A percentile compares a stretch with the other conserved stretches of the same genome.
Conservation (phyloP, 1,140 invertebrate species). For the Ridgeia piscesae region DNA sequence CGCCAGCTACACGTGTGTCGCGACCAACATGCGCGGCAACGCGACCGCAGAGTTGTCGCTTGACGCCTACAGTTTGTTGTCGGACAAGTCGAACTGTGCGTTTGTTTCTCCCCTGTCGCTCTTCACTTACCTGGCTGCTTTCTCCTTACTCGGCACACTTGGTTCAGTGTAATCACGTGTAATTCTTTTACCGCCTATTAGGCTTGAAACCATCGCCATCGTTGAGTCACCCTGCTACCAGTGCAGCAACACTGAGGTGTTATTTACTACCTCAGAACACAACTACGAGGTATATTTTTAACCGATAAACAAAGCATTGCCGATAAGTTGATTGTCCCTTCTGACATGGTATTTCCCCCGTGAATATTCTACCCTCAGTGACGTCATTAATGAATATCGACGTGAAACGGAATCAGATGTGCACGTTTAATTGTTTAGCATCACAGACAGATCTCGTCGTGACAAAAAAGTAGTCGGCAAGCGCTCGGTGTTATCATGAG, state of each 20-base stretch:
- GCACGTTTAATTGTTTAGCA: not conserved
- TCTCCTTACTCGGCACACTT: not conserved
- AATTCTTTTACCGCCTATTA: no score
- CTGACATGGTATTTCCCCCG: not conserved
- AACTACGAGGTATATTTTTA: not conserved
- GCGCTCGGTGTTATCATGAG: not conserved
- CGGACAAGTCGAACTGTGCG: not conserved
- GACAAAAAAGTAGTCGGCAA: not conserved
- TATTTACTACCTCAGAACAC: not conserved
- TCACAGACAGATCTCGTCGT: not conserved
- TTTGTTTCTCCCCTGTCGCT: not conserved
- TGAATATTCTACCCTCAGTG: not conserved
- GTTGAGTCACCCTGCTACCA: no score
- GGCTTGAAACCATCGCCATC: no score
- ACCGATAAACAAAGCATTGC: not conserved
- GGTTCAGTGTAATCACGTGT: not conserved
- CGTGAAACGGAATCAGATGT: not conserved
- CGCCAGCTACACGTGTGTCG: not conserved
- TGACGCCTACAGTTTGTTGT: not conserved
- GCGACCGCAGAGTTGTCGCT: not conserved
- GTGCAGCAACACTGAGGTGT: no score
- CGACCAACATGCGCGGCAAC: not conserved
- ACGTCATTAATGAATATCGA: not conserved
- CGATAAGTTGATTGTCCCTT: not conserved
- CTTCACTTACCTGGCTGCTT: not conserved